phyloP scores from a whole-genome alignment of 2,113 vertebrate genomes.

The Lepus europaeus region DNA sequence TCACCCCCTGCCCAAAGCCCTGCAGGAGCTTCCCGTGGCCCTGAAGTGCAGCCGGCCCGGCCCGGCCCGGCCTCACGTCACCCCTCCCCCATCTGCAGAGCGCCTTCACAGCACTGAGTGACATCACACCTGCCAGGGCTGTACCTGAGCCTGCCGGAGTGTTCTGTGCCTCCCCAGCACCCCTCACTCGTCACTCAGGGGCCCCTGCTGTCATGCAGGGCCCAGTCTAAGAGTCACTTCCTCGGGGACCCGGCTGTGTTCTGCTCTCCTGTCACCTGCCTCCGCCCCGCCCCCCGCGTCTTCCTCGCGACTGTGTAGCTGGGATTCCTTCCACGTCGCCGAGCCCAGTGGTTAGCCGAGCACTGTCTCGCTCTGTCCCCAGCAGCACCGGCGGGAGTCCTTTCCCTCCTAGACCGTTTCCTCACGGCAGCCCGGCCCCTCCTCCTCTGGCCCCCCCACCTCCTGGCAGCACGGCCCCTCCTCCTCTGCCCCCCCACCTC shows the following conservation, averaged over 20 bases:
- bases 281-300: too few relatives aligned
- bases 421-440: too few relatives aligned
- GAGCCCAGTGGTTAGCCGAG: background rate
- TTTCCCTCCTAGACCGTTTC: background rate
- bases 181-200: too few relatives aligned
- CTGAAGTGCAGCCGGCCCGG: background rate
- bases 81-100: background rate
- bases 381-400: background rate
- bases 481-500: too few relatives aligned
- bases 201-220: background rate
- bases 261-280: background rate
- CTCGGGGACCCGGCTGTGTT: background rate
- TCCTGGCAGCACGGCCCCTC: too few relatives aligned
- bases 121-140: background rate
- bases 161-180: background rate
- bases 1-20: background rate
- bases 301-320: too few relatives aligned
- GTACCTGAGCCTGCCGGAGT: background rate
- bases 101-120: background rate
- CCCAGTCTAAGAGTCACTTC: background rate
- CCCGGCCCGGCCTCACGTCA: background rate
- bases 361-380: accelerated
- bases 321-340: background rate
- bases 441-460: too few relatives aligned
- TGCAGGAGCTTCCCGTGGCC: background rate